Evolutionary conservation across 2,888 invertebrate genomes (phyloP).

Genomic region (Amphipyra berbera): DNA sequence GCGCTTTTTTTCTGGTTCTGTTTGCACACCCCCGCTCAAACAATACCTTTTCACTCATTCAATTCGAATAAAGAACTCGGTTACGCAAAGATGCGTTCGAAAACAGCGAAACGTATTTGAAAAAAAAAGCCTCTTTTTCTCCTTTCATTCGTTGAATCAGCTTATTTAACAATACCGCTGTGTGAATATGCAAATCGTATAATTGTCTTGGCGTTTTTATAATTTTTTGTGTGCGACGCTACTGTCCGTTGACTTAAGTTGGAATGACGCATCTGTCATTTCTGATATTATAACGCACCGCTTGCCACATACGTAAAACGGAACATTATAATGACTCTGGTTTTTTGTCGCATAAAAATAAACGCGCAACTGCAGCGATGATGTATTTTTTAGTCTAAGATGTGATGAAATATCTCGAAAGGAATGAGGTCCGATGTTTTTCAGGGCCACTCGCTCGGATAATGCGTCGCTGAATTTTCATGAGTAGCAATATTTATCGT

Average conservation of each 20-base stretch:
- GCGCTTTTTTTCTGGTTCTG: constrained; percentile 38
- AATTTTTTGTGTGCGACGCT: constrained; percentile 65
- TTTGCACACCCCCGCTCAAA: constrained; percentile 57
- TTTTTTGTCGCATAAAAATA: constrained; percentile 74
- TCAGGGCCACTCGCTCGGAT: constrained; percentile 68
- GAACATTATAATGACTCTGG: constrained; percentile 73
- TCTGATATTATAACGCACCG: constrained; percentile 81
- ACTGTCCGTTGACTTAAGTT: constrained; percentile 66
- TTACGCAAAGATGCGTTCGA: constrained; percentile 84
- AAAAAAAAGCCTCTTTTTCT: constrained; percentile 65
- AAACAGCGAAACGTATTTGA: constrained; percentile 68
- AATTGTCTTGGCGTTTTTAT: constrained; percentile 79
- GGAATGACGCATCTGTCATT: constrained; percentile 88
- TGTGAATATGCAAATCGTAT: constrained; percentile 86
- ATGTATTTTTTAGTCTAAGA: constrained; percentile 71
- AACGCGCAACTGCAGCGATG: constrained; percentile 69
- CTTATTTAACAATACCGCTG: constrained; percentile 69
- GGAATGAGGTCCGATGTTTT: constrained; percentile 75
- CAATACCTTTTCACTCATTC: constrained; percentile 70
- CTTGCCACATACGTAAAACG: constrained; percentile 77
- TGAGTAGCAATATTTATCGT: constrained; percentile 84
- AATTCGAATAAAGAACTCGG: constrained; percentile 79
- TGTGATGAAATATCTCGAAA: constrained; percentile 75
- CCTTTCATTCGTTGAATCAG: constrained; percentile 76
- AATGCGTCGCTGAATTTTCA: constrained; percentile 85